These are phyloP conservation scores for Pitta sordida DNA, from an alignment of 2,113 vertebrate species.

Conservation along the genomic window DNA sequence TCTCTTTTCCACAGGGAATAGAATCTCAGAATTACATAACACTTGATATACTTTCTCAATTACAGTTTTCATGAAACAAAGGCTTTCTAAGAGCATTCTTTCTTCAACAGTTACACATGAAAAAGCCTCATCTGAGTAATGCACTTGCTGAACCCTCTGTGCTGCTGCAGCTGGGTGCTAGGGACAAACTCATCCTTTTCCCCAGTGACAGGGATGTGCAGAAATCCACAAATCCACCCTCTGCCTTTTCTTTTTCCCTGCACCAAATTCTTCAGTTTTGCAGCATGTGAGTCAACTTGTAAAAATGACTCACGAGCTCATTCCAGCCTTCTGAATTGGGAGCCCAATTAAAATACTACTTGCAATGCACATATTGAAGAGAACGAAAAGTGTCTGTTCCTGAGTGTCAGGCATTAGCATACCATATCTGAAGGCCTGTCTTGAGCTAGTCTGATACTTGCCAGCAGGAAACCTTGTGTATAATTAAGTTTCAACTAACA, in stretches of 20 bases:
- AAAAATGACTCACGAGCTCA: constrained; percentile 57
- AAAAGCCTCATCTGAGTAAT: neutral
- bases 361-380: constrained; percentile 62
- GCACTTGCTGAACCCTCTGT: neutral
- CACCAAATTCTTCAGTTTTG: constrained; percentile 15
- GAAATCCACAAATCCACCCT: constrained; percentile 5
- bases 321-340: constrained; percentile 49
- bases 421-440: constrained; percentile 28
- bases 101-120: neutral
- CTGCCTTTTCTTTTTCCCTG: neutral
- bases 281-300: constrained; percentile 61
- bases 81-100: neutral
- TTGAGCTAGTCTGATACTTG: constrained; percentile 26
- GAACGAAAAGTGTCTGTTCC: constrained; percentile 42
- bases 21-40: neutral
- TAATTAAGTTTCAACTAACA: neutral
- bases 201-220: neutral
- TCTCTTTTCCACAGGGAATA: neutral
- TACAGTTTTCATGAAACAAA: neutral
- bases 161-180: neutral
- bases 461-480: constrained; percentile 3
- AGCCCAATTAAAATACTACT: constrained; percentile 63
- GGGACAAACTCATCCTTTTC: neutral
- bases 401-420: constrained; percentile 51
- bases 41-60: neutral